Percentiles rank a stretch among this genome's conserved stretches.
These are phyloP conservation scores for Falco punctatus DNA, from an alignment of 2,113 vertebrate species.

Conservation along the genomic window DNA sequence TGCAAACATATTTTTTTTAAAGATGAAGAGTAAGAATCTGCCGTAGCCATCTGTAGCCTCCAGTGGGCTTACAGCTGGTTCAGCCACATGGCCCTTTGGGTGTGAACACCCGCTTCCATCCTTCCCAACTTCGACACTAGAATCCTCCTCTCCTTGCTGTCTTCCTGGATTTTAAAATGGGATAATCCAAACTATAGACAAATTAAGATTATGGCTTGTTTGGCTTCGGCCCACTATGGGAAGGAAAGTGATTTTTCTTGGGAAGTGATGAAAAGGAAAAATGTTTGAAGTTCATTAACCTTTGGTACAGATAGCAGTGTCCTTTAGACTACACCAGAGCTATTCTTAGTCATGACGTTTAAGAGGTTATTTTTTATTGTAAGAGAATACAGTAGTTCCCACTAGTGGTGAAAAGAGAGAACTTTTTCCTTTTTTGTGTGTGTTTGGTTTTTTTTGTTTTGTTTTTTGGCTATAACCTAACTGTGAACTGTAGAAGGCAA, in stretches of 20 bases:
- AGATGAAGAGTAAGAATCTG: neutral
- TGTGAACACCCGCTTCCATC: neutral
- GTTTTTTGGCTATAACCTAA: neutral
- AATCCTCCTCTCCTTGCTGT: neutral
- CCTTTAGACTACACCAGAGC: constrained; percentile 50
- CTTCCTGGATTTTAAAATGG: neutral
- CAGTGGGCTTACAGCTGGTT: neutral
- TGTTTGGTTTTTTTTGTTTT: neutral
- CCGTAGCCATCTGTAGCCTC: neutral
- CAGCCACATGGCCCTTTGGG: accelerated
- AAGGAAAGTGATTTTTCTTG: constrained; percentile 50
- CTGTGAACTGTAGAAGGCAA: neutral
- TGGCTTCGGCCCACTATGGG: neutral
- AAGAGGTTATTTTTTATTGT: neutral
- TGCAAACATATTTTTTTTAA: neutral
- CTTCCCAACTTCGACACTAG: neutral
- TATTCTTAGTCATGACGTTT: constrained; percentile 63
- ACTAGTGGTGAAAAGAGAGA: constrained; percentile 69
- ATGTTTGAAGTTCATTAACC: constrained; percentile 66
- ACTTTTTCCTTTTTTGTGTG: neutral
- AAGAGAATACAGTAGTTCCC: constrained; percentile 69
- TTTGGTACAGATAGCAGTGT: constrained; percentile 65
- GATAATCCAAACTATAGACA: neutral
- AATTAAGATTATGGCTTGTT: neutral
- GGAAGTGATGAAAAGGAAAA: constrained; percentile 55